Base-by-base conservation (phyloP, 2,888 invertebrate genomes). In the Melanostoma mellinum region DNA sequence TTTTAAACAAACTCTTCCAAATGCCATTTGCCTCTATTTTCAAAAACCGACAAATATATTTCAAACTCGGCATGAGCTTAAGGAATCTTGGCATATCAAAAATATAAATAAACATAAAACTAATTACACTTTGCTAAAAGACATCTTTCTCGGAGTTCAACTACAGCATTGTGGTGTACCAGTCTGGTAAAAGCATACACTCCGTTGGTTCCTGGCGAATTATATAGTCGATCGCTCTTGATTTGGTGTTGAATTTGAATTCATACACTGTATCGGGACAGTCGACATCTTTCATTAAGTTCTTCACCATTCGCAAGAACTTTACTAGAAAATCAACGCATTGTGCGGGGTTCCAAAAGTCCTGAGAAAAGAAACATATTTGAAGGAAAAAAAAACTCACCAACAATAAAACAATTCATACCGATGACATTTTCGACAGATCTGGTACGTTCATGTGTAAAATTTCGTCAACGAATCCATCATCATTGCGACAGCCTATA, bases 401-500 rank as follows among this genome's bases (percentile, higher is more conserved):
- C 20, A 20, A 20, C 20, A 1, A 20, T 20, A 6, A n/a, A 33
- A 6, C 9, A 6, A 9, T 56, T 46, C 40, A 9, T 53, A 75
- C 60, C 52, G 35, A 33, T 32, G 72, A 40, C 53, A 71, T 5
- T 55, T 56, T 60, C 1, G 44, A 56, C 58, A 95, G 90, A 60
- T 94, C 92, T 42, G 89, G 88, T 40, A 94, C 92, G 79, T 92
- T 88, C 86, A 92, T 93, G 20, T 20, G 20, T 20, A 20, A 20
- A 20, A 20, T 20, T 20, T 20, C 20, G 20, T 20, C 20, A 20
- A 96, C 95, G 75, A 94, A 90, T 1, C 96, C 96, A 86, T 92
- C 88, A 87, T 95, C 94, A 90, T 95, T 93, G 86, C 96, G 92
- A 86, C 94, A 94, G 3, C 97, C 96, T 90, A 95, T 94, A 20